Evolutionary conservation across 2,888 invertebrate species (phyloP).

Genomic region (Papilio elwesi): DNA sequence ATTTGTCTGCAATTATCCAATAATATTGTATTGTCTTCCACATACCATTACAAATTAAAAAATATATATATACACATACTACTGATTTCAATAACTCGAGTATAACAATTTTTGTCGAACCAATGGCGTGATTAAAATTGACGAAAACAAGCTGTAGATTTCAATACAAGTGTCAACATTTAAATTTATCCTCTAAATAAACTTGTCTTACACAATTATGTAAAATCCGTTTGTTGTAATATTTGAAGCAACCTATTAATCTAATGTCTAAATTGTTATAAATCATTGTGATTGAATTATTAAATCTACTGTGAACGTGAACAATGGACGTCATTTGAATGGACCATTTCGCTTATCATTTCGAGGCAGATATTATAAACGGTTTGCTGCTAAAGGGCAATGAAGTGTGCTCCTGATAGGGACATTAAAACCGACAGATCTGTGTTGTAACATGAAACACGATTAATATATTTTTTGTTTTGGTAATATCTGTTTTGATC

Average conservation of each 20-base stretch:
- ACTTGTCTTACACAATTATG: slow-evolving; percentile 17
- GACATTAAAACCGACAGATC: slow-evolving; percentile 7
- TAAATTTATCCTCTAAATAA: not conserved
- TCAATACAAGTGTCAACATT: not conserved
- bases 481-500: not conserved
- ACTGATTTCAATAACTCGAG: no score
- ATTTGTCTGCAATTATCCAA: no score
- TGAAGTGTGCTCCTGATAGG: slow-evolving; percentile 67
- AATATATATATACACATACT: no score
- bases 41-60: no score
- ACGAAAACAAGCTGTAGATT: not conserved
- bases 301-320: slow-evolving; percentile 62
- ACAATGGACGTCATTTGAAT: slow-evolving; percentile 52
- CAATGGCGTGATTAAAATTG: not conserved
- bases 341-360: slow-evolving; percentile 38
- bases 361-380: slow-evolving; percentile 57
- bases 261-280: slow-evolving; percentile 18
- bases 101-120: not conserved
- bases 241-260: slow-evolving; percentile 14
- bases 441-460: slow-evolving; percentile 18
- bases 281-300: slow-evolving; percentile 55
- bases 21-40: no score
- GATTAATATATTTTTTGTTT: not conserved
- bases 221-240: slow-evolving; percentile 8
- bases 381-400: slow-evolving; percentile 66